Conservation (phyloP, 2,888 invertebrate genomes). For the Calliphora vomitoria region DNA sequence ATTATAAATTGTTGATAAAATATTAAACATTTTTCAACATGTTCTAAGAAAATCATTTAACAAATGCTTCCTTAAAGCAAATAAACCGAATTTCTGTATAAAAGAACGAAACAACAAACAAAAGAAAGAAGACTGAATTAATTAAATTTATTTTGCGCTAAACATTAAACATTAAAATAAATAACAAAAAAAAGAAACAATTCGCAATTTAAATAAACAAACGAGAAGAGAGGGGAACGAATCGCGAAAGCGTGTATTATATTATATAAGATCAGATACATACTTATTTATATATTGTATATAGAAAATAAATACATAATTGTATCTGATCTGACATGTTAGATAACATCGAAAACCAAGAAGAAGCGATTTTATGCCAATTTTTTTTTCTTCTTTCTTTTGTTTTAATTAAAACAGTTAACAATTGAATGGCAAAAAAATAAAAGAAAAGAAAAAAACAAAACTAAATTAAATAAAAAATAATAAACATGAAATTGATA, state of each 20-base stretch:
- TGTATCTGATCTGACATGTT: constrained; percentile 37
- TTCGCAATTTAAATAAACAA: constrained; percentile 13
- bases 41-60: constrained; percentile 37
- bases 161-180: constrained; percentile 18
- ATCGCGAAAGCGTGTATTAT: not conserved
- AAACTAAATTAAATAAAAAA: constrained; percentile 35
- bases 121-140: constrained; percentile 37
- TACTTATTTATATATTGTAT: not conserved
- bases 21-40: constrained; percentile 4
- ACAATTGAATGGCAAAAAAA: constrained; percentile 31
- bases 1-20: constrained; percentile 24
- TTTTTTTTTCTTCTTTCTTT: constrained; percentile 27
- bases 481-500: constrained; percentile 39
- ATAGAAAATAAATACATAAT: not conserved
- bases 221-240: not conserved
- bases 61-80: constrained; percentile 23
- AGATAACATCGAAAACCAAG: constrained; percentile 14
- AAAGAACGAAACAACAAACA: constrained; percentile 11
- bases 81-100: constrained; percentile 4
- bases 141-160: constrained; percentile 45
- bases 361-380: constrained; percentile 29
- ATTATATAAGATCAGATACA: not conserved
- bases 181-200: not conserved
- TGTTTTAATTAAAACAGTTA: constrained; percentile 48
- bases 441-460: not conserved